phyloP scores from a whole-genome alignment of 2,797 vertebrate species.

The Sebastes steindachneri region DNA sequence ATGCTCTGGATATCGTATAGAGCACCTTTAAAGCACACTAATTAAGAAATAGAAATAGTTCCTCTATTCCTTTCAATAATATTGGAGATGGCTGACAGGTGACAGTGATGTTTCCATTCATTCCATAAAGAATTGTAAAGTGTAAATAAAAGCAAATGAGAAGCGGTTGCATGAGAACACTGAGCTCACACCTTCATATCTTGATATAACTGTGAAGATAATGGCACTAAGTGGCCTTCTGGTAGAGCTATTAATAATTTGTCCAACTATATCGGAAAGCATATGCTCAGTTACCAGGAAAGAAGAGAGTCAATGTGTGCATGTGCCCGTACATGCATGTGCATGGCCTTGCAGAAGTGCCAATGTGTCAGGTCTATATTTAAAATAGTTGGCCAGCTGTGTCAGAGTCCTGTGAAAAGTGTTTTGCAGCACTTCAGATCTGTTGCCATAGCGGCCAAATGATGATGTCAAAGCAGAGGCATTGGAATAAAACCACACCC shows the following conservation, averaged over 20 bases:
- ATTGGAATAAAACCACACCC: constrained; percentile 65
- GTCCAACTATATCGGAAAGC: constrained; percentile 10
- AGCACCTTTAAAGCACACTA: neutral
- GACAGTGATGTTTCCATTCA: neutral
- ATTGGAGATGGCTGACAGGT: neutral
- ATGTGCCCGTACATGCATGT: neutral
- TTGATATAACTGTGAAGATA: constrained; percentile 3
- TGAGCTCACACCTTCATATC: neutral
- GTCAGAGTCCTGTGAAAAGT: constrained; percentile 56
- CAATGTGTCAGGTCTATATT: constrained; percentile 66
- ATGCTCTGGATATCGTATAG: too few relatives aligned
- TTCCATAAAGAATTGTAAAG: neutral
- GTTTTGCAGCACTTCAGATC: constrained; percentile 73
- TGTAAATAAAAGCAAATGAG: neutral
- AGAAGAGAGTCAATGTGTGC: neutral
- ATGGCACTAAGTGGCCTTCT: constrained; percentile 7
- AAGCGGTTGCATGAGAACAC: neutral
- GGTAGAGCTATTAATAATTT: constrained; percentile 42
- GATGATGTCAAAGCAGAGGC: constrained; percentile 76
- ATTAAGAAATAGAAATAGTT: neutral
- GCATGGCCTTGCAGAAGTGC: constrained; percentile 24
- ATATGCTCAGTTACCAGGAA: constrained; percentile 4
- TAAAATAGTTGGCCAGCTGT: constrained; percentile 68
- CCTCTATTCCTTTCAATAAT: neutral
- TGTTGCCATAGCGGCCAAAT: constrained; percentile 72